Conservation (phyloP, 2,888 invertebrate species). For the Drosophila sordidapex region DNA sequence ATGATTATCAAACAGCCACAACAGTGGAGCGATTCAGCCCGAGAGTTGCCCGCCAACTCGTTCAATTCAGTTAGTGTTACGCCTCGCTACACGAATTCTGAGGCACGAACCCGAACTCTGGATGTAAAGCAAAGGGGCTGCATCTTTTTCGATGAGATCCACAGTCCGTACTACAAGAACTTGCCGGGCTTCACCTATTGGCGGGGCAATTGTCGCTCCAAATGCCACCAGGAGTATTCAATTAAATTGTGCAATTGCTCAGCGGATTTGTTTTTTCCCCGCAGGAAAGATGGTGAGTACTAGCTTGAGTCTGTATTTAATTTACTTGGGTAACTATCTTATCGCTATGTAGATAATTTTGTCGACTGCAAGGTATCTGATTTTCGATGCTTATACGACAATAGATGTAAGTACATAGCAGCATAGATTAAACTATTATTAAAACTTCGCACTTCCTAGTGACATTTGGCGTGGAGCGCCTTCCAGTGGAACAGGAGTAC, state of each 20-base stretch:
- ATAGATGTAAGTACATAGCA: slow-evolving; percentile 69
- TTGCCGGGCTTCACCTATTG: slow-evolving; percentile 80
- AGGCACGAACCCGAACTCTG: slow-evolving; percentile 61
- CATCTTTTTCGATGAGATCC: slow-evolving; percentile 76
- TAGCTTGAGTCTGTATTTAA: rapidly evolving
- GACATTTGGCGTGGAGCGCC: slow-evolving; percentile 70
- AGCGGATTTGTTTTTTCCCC: slow-evolving; percentile 79
- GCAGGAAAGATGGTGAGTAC: slow-evolving; percentile 55
- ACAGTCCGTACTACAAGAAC: slow-evolving; percentile 69
- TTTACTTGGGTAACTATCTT: background rate
- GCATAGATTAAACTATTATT: background rate
- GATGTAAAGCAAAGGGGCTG: slow-evolving; percentile 70
- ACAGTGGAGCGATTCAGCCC: slow-evolving; percentile 72
- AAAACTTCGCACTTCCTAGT: slow-evolving; percentile 8
- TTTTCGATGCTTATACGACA: slow-evolving; percentile 77
- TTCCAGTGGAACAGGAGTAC: slow-evolving; percentile 63
- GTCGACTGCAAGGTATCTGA: slow-evolving; percentile 75
- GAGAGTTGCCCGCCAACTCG: slow-evolving; percentile 62
- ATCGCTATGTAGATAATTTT: slow-evolving; percentile 66
- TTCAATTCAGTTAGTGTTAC: slow-evolving; percentile 66
- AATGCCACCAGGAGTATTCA: slow-evolving; percentile 82
- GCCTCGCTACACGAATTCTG: slow-evolving; percentile 72
- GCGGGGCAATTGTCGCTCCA: slow-evolving; percentile 80
- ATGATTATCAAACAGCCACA: slow-evolving; percentile 79
- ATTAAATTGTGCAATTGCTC: slow-evolving; percentile 80